Base-by-base conservation (phyloP, 1,140 invertebrate genomes). In the Latrodectus geometricus region DNA sequence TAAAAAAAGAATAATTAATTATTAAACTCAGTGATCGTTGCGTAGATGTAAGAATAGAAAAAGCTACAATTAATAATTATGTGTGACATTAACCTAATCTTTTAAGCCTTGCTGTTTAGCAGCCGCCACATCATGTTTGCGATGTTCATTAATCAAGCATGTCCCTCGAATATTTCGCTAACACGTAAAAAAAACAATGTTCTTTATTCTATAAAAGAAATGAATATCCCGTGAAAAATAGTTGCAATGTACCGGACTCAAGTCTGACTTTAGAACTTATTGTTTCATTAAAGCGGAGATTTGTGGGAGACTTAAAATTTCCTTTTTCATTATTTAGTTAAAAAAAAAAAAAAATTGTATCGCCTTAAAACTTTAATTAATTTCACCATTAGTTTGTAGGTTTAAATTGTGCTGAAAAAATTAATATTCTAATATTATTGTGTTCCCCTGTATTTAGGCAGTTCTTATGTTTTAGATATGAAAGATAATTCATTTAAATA, bases 1-100 rank as follows among this genome's bases (percentile, higher is more conserved):
- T 17, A 49, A 50, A 50, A 74, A n/a, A 74, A 74, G 48, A 8
- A 9, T 74, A 74, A 74, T 74, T 74, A 74, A 74, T 74, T 48
- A 74, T 49, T 50, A 74, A 74, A 74, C 50, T 35, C 49, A 50
- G 68, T 14, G 48, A 8, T 11, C 14, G 17, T 17, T 50, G 4
- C 72, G 48, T 50, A 15, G 23, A 12, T n/a, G n/a, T 52, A 74
- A 35, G 54, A 17, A 61, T 74, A 74, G n/a, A 50, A 74, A 74
- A 74, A 74, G 35, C 14, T 35, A 74, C 72, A 74, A 74, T 74
- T 74, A 74, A 74, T 74, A 74, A 74, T 74, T 52, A 50, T 50
- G 48, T 52, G 72, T 17, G 49, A 74, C 72, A 74, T 50, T 14
- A 17, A 52, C 49, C 17, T n/a, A 74, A 69, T 69, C 72, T 49